phyloP scores from a whole-genome alignment of 2,113 vertebrate genomes.

The Aspidoscelis tigris region DNA sequence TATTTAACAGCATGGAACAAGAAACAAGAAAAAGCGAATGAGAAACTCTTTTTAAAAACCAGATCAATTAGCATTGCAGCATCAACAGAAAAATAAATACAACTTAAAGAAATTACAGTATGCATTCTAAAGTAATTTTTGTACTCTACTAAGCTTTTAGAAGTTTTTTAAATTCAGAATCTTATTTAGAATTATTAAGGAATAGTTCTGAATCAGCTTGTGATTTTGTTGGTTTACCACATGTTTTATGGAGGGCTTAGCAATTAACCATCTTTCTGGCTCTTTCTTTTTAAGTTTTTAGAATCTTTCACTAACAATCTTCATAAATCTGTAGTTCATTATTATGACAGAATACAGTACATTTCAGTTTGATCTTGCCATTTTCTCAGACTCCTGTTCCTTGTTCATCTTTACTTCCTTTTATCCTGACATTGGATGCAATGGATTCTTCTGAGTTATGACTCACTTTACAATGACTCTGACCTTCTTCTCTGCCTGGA shows the following conservation, averaged over 20 bases:
- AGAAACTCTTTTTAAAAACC: neutral
- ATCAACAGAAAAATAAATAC: conserved; percentile 23
- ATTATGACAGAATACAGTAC: conserved; percentile 16
- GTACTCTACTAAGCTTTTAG: neutral
- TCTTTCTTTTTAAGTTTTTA: neutral
- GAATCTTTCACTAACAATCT: neutral
- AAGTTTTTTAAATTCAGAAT: neutral
- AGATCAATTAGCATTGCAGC: neutral
- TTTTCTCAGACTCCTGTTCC: neutral
- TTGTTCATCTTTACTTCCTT: neutral
- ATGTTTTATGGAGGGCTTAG: neutral
- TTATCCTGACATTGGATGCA: neutral
- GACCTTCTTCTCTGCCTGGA: conserved; percentile 69
- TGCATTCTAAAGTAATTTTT: neutral
- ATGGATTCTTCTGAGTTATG: neutral
- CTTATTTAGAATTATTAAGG: rapidly evolving
- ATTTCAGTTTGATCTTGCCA: conserved; percentile 15
- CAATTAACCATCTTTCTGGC: neutral
- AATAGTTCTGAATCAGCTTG: neutral
- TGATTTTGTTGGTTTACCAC: conserved; percentile 17
- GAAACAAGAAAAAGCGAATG: neutral
- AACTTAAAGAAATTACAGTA: neutral
- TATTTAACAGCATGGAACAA: neutral
- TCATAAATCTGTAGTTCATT: rapidly evolving
- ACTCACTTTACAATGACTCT: conserved; percentile 65